phyloP scores from a whole-genome alignment of 2,113 vertebrate genomes.

The Carassius auratus region DNA sequence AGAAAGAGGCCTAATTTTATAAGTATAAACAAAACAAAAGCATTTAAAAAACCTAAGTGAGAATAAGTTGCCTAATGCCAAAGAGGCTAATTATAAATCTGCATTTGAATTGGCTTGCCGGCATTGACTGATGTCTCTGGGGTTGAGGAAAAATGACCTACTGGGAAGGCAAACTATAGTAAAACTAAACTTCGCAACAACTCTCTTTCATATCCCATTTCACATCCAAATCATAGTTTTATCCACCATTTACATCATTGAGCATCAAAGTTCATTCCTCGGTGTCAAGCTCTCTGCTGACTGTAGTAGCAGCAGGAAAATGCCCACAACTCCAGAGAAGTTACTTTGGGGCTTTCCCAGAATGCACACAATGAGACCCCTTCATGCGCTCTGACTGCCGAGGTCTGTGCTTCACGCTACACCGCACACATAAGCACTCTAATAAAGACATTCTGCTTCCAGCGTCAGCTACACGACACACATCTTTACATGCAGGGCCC shows the following conservation, averaged over 20 bases:
- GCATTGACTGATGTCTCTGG: conserved; percentile 1
- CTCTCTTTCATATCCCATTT: conserved; percentile 24
- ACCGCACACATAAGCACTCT: conserved; percentile 20
- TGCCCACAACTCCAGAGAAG: conserved; percentile 32
- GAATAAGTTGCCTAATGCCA: background rate
- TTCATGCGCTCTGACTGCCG: conserved; percentile 9
- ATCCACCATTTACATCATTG: conserved; percentile 5
- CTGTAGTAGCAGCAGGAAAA: conserved; percentile 23
- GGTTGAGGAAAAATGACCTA: background rate
- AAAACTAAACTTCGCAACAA: conserved; percentile 6
- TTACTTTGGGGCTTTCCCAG: conserved; percentile 31
- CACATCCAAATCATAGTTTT: conserved; percentile 1
- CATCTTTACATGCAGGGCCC: conserved; percentile 1
- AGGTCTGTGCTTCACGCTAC: conserved; percentile 17
- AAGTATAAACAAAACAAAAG: conserved; percentile 20
- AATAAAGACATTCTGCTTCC: conserved; percentile 27
- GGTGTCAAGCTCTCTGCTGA: background rate
- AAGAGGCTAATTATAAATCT: conserved; percentile 13
- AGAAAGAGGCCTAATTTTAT: background rate
- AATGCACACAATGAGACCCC: conserved; percentile 40
- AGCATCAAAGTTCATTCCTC: background rate
- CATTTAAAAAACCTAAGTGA: background rate
- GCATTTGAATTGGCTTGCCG: conserved; percentile 12
- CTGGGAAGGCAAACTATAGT: background rate
- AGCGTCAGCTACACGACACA: conserved; percentile 16